phyloP scores from a whole-genome alignment of 2,888 invertebrate genomes.

The Harpagoxenus sublaevis region DNA sequence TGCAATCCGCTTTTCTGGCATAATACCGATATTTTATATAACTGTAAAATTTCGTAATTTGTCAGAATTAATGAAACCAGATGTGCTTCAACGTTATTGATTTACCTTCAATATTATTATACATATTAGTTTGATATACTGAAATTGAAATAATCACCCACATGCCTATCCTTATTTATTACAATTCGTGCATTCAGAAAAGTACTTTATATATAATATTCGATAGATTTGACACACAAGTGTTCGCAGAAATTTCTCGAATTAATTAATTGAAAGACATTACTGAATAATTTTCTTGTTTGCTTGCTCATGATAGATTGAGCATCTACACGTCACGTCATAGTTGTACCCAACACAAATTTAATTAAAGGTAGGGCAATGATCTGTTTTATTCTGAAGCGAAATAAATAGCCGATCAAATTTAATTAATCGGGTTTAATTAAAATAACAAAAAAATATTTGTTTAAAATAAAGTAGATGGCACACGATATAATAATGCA shows the following conservation, averaged over 20 bases:
- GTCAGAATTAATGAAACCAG: background rate
- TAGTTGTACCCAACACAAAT: constrained; percentile 43
- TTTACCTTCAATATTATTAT: constrained; percentile 1
- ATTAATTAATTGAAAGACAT: constrained; percentile 66
- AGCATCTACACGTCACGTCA: constrained; percentile 29
- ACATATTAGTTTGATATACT: background rate
- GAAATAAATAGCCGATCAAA: constrained; percentile 62
- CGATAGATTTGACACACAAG: constrained; percentile 51
- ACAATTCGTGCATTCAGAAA: constrained; percentile 10
- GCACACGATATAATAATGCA: constrained; percentile 9
- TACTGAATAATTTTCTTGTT: constrained; percentile 7
- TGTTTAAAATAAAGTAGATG: constrained; percentile 1
- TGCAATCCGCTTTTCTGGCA: background rate
- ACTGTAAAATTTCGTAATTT: background rate
- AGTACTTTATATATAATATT: background rate
- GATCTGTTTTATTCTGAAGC: constrained; percentile 51
- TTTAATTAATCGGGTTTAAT: constrained; percentile 41
- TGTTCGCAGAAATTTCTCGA: constrained; percentile 46
- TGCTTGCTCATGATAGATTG: constrained; percentile 55
- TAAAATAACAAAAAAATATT: constrained; percentile 29
- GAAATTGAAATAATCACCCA: background rate
- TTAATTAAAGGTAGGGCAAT: constrained; percentile 67
- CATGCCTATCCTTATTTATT: background rate
- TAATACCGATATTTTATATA: constrained; percentile 2
- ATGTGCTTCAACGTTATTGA: background rate